Percentiles rank a stretch among this genome's conserved stretches.
These are phyloP conservation scores for Drosophila multiciliata DNA, from an alignment of 2,888 invertebrate genomes.

Conservation along the genomic window DNA sequence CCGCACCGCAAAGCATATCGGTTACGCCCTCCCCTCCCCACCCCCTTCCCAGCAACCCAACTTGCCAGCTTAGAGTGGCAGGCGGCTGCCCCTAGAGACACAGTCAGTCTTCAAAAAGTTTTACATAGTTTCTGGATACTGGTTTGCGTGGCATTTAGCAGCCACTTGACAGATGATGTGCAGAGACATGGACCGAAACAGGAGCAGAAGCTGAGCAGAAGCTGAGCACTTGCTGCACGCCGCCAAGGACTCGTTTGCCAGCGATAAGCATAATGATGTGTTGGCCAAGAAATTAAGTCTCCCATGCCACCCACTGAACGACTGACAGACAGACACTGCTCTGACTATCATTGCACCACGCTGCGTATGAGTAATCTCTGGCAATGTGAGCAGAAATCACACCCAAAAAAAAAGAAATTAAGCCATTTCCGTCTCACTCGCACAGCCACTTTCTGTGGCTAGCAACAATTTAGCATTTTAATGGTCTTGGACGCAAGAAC, in stretches of 20 bases:
- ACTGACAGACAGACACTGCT: constrained; percentile 18
- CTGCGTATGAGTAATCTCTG: constrained; percentile 69
- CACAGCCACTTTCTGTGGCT: constrained; percentile 21
- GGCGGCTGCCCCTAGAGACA: constrained; percentile 9
- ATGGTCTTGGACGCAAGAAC: constrained; percentile 51
- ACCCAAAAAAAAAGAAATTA: constrained; percentile 47
- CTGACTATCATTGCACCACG: constrained; percentile 34
- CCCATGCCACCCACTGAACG: constrained; percentile 11
- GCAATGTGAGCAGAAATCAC: constrained; percentile 33
- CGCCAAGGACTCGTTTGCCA: constrained; percentile 30
- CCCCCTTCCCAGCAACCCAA: not conserved
- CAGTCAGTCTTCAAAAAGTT: constrained; percentile 34
- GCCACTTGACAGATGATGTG: constrained; percentile 48
- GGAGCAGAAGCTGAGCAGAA: constrained; percentile 11
- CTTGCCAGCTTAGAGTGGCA: not conserved
- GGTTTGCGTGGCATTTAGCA: constrained; percentile 57
- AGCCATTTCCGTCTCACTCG: constrained; percentile 54
- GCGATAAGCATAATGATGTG: constrained; percentile 69
- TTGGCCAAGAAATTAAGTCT: constrained; percentile 37
- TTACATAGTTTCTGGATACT: constrained; percentile 46
- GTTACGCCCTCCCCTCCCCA: not conserved
- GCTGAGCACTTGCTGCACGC: constrained; percentile 50
- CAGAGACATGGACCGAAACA: constrained; percentile 10
- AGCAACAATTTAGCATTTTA: constrained; percentile 75
- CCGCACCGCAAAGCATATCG: constrained; percentile 1